Evolutionary conservation across 2,797 vertebrate genomes (phyloP).

Genomic region (Meriones psammophilus): DNA sequence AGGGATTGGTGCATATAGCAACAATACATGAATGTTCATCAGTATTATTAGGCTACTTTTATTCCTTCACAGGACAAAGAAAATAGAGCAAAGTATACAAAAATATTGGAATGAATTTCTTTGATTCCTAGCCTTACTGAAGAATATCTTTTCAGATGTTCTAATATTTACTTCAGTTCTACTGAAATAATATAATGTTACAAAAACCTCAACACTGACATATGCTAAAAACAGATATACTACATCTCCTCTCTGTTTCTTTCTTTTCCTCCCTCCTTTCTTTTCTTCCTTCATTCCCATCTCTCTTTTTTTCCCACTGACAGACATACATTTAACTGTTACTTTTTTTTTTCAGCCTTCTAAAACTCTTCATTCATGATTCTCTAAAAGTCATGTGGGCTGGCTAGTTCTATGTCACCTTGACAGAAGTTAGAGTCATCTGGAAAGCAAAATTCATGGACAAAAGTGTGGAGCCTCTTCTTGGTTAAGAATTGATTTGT

Average conservation of each 20-base stretch:
- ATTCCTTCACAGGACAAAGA: neutral
- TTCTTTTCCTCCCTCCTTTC: neutral
- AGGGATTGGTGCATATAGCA: neutral
- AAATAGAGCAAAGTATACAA: slow-evolving; percentile 57
- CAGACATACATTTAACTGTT: neutral
- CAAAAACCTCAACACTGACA: neutral
- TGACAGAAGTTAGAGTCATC: neutral
- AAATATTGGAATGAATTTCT: neutral
- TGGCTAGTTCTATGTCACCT: neutral
- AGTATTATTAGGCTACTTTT: slow-evolving; percentile 26
- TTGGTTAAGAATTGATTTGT: neutral
- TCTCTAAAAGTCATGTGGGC: neutral
- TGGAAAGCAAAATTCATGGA: neutral
- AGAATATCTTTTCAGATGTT: slow-evolving; percentile 37
- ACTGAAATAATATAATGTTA: neutral
- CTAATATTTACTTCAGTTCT: neutral
- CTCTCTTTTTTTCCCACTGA: neutral
- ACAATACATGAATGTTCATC: neutral
- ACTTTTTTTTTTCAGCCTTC: neutral
- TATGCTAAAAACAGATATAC: neutral
- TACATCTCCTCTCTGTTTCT: neutral
- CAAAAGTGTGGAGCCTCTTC: neutral
- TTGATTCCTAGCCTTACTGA: neutral
- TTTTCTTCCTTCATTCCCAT: neutral
- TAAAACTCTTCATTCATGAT: neutral